These are phyloP conservation scores for Chaetodon auriga DNA, from an alignment of 2,113 vertebrate species.

Conservation along the genomic window DNA sequence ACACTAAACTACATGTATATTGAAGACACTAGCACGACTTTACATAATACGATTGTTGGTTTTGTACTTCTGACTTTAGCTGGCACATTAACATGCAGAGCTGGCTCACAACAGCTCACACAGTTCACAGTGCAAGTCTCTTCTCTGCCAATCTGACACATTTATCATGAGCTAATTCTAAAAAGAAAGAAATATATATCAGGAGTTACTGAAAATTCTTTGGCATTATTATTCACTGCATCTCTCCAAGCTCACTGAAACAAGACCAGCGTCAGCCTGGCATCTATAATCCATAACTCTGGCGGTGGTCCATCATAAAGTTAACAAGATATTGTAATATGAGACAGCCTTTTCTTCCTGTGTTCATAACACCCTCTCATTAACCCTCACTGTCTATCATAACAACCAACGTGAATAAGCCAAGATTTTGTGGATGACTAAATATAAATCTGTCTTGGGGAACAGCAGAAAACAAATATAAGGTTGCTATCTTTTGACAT, in stretches of 20 bases:
- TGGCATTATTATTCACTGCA: constrained; percentile 9
- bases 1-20: background rate
- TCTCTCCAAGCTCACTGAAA: constrained; percentile 32
- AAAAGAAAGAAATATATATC: background rate
- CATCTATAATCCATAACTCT: constrained; percentile 57
- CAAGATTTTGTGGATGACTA: background rate
- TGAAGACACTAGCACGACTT: background rate
- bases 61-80: constrained; percentile 16
- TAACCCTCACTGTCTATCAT: constrained; percentile 38
- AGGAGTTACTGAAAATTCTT: background rate
- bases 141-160: constrained; percentile 19
- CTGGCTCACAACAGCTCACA: constrained; percentile 24
- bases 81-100: constrained; percentile 34
- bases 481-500: background rate
- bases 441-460: no score
- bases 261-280: constrained; percentile 19
- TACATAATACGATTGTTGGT: background rate
- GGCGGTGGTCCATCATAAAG: constrained; percentile 41
- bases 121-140: constrained; percentile 17
- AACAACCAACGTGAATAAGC: constrained; percentile 29
- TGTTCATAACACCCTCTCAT: constrained; percentile 34
- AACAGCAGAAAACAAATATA: background rate
- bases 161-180: constrained; percentile 11
- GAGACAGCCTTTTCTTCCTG: constrained; percentile 31
- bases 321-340: constrained; percentile 47